Conservation (phyloP, 2,113 vertebrate species). For the Corythornis madagascariensis region DNA sequence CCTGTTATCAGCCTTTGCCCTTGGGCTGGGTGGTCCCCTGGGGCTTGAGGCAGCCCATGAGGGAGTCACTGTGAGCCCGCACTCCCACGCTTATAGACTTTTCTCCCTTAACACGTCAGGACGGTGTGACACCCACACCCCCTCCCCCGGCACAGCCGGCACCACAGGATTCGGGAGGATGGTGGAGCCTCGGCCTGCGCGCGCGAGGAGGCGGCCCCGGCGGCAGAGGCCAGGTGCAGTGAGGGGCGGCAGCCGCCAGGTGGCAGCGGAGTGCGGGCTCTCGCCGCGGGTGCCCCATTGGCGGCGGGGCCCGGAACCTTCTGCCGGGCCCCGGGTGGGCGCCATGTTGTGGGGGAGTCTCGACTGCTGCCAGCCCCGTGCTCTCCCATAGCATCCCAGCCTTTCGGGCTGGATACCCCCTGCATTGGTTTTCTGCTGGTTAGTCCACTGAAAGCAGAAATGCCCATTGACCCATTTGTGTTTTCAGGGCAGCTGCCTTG, state of each 20-base stretch:
- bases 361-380: accelerated
- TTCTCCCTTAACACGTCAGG: background rate
- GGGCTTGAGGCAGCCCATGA: background rate
- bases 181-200: no score
- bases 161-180: no score
- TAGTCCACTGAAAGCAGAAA: background rate
- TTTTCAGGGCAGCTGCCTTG: accelerated
- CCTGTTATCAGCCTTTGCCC: background rate
- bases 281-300: background rate
- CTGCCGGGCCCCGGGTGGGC: background rate
- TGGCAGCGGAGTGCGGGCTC: constrained; percentile 23
- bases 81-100: accelerated
- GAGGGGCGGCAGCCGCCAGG: constrained; percentile 9
- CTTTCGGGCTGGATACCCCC: accelerated
- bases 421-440: background rate
- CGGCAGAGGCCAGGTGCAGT: background rate
- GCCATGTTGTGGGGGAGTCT: background rate
- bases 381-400: accelerated
- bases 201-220: background rate
- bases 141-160: no score
- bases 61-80: accelerated
- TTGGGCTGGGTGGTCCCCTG: accelerated
- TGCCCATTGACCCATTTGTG: no score
- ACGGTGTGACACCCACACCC: no score
- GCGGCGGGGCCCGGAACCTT: background rate